These are phyloP conservation scores for Latheticus oryzae DNA, from an alignment of 2,888 invertebrate genomes.

Conservation along the genomic window DNA sequence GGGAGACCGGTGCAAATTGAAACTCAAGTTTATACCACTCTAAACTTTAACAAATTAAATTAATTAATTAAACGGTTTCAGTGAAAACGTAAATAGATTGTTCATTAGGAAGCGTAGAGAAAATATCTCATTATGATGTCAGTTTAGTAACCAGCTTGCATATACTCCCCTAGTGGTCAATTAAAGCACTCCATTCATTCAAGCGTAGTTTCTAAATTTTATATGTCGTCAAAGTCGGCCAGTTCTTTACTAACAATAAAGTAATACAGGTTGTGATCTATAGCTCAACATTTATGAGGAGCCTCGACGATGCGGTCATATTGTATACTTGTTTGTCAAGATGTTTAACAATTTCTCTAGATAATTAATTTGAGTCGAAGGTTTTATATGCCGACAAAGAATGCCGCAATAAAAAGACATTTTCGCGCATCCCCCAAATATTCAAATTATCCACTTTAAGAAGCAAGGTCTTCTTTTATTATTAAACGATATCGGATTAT, in stretches of 20 bases:
- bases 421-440: slow-evolving; percentile 26
- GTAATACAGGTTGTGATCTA: slow-evolving; percentile 35
- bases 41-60: too few relatives aligned
- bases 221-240: slow-evolving; percentile 17
- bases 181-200: slow-evolving; percentile 21
- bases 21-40: too few relatives aligned
- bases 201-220: slow-evolving; percentile 1
- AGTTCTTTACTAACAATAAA: slow-evolving; percentile 11
- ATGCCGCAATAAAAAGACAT: slow-evolving; percentile 15
- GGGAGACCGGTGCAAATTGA: neutral
- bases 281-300: slow-evolving; percentile 40
- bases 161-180: slow-evolving; percentile 33
- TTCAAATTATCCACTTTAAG: slow-evolving; percentile 7
- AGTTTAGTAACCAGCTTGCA: too few relatives aligned
- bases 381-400: slow-evolving; percentile 29
- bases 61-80: too few relatives aligned
- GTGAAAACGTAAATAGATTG: too few relatives aligned
- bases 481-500: slow-evolving; percentile 5
- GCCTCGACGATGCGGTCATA: slow-evolving; percentile 58
- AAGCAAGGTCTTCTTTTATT: slow-evolving; percentile 2
- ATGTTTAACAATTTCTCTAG: slow-evolving; percentile 60
- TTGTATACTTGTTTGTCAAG: slow-evolving; percentile 63
- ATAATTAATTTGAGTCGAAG: slow-evolving; percentile 57
- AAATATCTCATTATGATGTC: too few relatives aligned
- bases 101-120: too few relatives aligned